Percentiles rank a stretch among this genome's conserved stretches.
Evolutionary conservation across 2,888 invertebrate species (phyloP).

Genomic region (Crioceris asparagi): DNA sequence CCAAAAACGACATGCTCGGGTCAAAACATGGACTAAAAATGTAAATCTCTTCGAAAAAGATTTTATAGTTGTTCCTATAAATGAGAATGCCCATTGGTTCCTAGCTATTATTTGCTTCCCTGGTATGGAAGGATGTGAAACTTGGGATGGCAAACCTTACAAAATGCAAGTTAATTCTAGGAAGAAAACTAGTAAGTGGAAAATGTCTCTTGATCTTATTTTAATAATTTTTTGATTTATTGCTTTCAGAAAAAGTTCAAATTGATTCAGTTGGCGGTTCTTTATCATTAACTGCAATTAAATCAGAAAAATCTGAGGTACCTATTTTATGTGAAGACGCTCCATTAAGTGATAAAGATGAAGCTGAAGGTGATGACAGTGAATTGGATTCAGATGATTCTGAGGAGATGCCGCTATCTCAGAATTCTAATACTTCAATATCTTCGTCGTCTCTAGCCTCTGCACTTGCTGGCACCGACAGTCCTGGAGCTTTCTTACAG

Average conservation of each 20-base stretch:
- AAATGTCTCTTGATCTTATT: neutral
- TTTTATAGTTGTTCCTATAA: constrained; percentile 92
- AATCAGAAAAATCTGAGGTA: constrained; percentile 33
- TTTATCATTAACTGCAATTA: constrained; percentile 34
- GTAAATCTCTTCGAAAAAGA: constrained; percentile 96
- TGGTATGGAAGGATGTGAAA: constrained; percentile 60
- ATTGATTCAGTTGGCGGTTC: constrained; percentile 51
- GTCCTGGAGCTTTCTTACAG: too few species aligned
- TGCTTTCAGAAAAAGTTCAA: constrained; percentile 11
- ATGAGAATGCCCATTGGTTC: constrained; percentile 98
- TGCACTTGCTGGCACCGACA: too few species aligned
- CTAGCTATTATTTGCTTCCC: constrained; percentile 95
- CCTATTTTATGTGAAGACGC: constrained; percentile 57
- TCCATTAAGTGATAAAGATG: constrained; percentile 57
- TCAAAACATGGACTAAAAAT: constrained; percentile 94
- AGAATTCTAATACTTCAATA: constrained; percentile 5
- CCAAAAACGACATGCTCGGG: constrained; percentile 77
- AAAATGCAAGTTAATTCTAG: constrained; percentile 35
- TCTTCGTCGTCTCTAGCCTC: constrained; percentile 2
- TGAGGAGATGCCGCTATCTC: constrained; percentile 33
- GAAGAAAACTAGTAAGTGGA: too few species aligned
- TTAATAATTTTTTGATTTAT: constrained; percentile 1
- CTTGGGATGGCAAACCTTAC: constrained; percentile 53
- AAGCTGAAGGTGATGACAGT: constrained; percentile 65
- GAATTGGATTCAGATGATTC: constrained; percentile 47